These are phyloP conservation scores for Phaedon cochleariae DNA, from an alignment of 2,888 invertebrate genomes.

Conservation along the genomic window DNA sequence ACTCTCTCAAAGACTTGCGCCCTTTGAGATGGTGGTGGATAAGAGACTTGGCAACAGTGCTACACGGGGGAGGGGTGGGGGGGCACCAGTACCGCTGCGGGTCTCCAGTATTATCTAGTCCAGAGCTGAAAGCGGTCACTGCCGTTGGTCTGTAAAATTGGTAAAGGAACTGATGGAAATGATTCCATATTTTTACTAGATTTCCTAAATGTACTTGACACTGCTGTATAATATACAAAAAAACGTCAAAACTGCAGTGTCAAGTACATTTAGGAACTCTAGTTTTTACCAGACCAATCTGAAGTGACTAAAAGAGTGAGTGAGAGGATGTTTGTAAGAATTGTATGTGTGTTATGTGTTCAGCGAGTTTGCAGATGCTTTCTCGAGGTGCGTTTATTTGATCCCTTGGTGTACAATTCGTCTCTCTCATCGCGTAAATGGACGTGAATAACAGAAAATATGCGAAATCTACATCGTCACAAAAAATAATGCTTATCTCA, in stretches of 20 bases:
- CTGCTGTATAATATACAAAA: no score
- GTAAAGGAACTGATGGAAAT: not conserved
- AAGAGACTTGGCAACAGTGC: conserved; percentile 23
- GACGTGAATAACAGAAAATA: no score
- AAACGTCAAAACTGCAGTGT: no score
- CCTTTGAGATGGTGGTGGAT: conserved; percentile 27
- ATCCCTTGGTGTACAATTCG: no score
- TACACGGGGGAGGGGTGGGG: conserved; percentile 17
- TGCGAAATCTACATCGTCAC: no score
- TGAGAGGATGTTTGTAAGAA: conserved; percentile 43
- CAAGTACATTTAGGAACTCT: no score
- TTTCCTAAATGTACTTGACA: no score
- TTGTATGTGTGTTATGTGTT: conserved; percentile 29
- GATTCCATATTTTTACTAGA: conserved; percentile 14
- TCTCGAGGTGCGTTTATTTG: no score
- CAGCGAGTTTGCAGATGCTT: not conserved
- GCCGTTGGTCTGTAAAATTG: conserved; percentile 33
- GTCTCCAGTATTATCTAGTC: conserved; percentile 77
- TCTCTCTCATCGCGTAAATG: no score
- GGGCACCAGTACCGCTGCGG: conserved; percentile 66
- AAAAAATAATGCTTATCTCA: no score
- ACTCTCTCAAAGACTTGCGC: not conserved
- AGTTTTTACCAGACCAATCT: conserved; percentile 34
- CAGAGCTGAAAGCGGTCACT: conserved; percentile 59
- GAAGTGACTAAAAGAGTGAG: conserved; percentile 41